Percentiles rank a stretch among this genome's conserved stretches.
phyloP scores from a whole-genome alignment of 2,888 invertebrate species.

The Sphinx pinastri region DNA sequence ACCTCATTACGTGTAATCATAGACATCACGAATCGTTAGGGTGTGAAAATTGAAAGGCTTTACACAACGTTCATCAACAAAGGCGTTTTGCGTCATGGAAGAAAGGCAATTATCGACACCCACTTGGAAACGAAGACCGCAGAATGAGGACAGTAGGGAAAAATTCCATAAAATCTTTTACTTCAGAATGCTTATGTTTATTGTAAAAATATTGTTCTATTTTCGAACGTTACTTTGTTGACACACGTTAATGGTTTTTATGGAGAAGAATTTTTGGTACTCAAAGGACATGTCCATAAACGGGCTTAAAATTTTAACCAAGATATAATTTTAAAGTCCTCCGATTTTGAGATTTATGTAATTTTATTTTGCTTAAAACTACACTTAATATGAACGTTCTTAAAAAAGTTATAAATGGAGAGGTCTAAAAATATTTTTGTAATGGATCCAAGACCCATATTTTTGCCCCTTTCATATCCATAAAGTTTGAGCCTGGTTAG shows the following conservation, averaged over 20 bases:
- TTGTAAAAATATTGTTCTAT: neutral
- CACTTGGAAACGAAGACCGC: slow-evolving; percentile 28
- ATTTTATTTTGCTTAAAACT: too few species aligned
- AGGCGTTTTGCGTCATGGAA: slow-evolving; percentile 22
- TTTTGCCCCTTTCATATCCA: too few species aligned
- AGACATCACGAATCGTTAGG: slow-evolving; percentile 8
- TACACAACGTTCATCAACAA: slow-evolving; percentile 15
- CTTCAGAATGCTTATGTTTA: neutral
- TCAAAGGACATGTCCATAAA: too few species aligned
- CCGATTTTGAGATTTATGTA: too few species aligned
- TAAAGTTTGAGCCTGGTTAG: too few species aligned
- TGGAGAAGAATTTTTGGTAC: neutral
- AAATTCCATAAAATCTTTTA: slow-evolving; percentile 21
- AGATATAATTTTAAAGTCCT: too few species aligned
- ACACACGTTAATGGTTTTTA: neutral
- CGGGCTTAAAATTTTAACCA: too few species aligned
- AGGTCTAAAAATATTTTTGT: too few species aligned
- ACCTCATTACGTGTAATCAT: slow-evolving; percentile 9
- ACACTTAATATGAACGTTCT: too few species aligned
- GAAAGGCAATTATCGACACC: slow-evolving; percentile 30
- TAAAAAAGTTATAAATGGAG: too few species aligned
- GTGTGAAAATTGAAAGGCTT: slow-evolving; percentile 22
- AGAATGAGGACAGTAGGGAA: slow-evolving; percentile 21
- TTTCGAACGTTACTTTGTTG: neutral
- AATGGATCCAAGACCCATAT: too few species aligned